phyloP scores from a whole-genome alignment of 2,888 invertebrate species.

The Polia nebulosa region DNA sequence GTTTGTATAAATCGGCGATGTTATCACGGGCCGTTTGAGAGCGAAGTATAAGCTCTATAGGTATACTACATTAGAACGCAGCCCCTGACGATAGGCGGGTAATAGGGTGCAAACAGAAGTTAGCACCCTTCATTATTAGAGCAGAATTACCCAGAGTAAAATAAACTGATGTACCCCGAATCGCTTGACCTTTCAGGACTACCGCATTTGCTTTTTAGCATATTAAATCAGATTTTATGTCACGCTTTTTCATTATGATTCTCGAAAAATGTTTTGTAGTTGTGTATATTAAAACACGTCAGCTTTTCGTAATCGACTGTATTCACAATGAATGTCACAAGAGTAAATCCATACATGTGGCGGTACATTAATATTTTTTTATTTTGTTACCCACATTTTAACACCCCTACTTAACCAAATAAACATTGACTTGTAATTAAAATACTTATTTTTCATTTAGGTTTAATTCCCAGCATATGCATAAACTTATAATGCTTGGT shows the following conservation, averaged over 20 bases:
- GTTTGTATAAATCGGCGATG: constrained; percentile 43
- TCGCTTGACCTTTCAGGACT: constrained; percentile 25
- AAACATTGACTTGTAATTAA: too few species aligned
- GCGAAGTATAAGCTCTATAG: constrained; percentile 43
- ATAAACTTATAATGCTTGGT: too few species aligned
- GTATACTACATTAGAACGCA: constrained; percentile 48
- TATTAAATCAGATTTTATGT: neutral
- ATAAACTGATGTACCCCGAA: constrained; percentile 17
- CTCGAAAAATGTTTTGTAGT: neutral
- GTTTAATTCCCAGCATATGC: too few species aligned
- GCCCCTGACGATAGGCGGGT: constrained; percentile 55
- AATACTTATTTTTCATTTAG: too few species aligned
- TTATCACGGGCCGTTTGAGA: constrained; percentile 59
- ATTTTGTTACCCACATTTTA: too few species aligned
- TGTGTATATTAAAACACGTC: too few species aligned
- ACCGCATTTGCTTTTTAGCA: neutral
- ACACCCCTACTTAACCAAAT: too few species aligned
- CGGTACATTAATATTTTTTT: too few species aligned
- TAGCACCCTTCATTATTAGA: constrained; percentile 29
- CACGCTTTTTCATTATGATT: neutral
- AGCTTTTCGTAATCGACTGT: too few species aligned
- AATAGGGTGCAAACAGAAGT: constrained; percentile 57
- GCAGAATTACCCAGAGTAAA: constrained; percentile 29
- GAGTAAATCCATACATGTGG: too few species aligned
- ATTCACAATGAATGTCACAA: too few species aligned